Base-by-base conservation (phyloP, 2,797 vertebrate species). In the Tapera naevia region DNA sequence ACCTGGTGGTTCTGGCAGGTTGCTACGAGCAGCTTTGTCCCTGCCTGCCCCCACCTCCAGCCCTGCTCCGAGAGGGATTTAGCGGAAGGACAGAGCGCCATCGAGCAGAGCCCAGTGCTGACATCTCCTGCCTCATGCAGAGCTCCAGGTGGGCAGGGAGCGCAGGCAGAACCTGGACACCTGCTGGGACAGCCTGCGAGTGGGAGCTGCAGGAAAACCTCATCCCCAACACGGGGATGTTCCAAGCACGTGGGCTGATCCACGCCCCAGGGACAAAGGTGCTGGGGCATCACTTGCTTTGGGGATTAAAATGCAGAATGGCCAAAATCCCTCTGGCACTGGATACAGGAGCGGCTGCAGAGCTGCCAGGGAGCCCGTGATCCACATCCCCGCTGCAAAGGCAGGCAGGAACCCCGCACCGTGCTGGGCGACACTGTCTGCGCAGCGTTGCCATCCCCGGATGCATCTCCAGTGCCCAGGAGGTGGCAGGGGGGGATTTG, bases 1-100 rank as follows among this genome's bases (percentile, higher is more conserved):
- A 2, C 50, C 1, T 33, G 7, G 2, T 0, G 7, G 8, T 4
- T 7, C 4, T 0, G 7, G 28, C 64, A 13, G 70, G 65, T 45
- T 71, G 76, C 88, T 60, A 13, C 11, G 70, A 46, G 67, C 88
- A 1, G 56, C 80, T n/a, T 43, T 23, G 41, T 17, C 11, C 41
- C 41, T 43, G 22, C 18, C 83, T 33, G 66, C 48, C 41, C 60
- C 70, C 71, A 0, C 2, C 65, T 41, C 61, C 60, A 1, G 54
- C 46, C 58, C 0, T 53, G 10, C 58, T 12, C 48, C 17, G 0
- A 7, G n/a, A 7, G 53, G 35, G 3, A 22, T 62, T 32, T n/a
- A 2, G 9, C 1, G 27, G 48, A 57, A 5, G 33, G 66, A 2
- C 5, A 50, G 16, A 50, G 62, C 7, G 4, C 53, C 82, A 7